Conservation (phyloP, 30 jellyfish, hydroid and myxozoan genomes). For the Hydractinia echinata region DNA sequence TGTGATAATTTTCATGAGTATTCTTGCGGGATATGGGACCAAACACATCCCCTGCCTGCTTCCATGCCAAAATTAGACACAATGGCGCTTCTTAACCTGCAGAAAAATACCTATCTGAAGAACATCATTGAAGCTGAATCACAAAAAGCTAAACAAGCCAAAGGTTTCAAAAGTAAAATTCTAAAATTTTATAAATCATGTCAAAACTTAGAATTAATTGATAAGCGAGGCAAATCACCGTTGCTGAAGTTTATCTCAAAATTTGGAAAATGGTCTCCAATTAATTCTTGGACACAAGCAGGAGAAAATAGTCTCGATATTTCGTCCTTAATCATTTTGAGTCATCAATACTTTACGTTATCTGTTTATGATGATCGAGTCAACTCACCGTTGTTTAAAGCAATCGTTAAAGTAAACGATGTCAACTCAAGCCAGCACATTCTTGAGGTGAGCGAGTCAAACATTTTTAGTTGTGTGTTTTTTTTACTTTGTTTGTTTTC, state of each 20-base stretch:
- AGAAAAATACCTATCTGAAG: slow-evolving; percentile 15
- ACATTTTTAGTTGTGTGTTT: no score
- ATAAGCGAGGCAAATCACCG: slow-evolving; percentile 15
- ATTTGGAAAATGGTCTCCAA: slow-evolving; percentile 36
- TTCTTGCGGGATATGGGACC: slow-evolving; percentile 27
- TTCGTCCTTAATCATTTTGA: slow-evolving; percentile 7
- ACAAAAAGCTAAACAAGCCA: neutral
- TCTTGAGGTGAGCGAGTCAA: slow-evolving; percentile 48
- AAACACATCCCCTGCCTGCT: slow-evolving; percentile 15
- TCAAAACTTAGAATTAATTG: neutral
- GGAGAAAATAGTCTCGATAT: slow-evolving; percentile 17
- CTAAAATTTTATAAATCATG: slow-evolving; percentile 24
- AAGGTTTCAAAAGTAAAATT: slow-evolving; percentile 22
- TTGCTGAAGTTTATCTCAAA: slow-evolving; percentile 12
- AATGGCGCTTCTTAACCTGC: slow-evolving; percentile 2
- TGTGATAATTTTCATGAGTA: slow-evolving; percentile 29
- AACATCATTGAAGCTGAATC: neutral
- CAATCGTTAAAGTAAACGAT: slow-evolving; percentile 54
- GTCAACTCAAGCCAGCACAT: slow-evolving; percentile 54
- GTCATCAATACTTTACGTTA: slow-evolving; percentile 37
- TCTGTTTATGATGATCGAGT: slow-evolving; percentile 31
- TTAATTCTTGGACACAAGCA: slow-evolving; percentile 17
- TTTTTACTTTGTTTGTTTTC: no score
- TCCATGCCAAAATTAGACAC: slow-evolving; percentile 23
- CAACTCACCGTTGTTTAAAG: slow-evolving; percentile 68